Evolutionary conservation across 2,113 vertebrate genomes (phyloP).

Genomic region (Phalacrocorax pelagicus): DNA sequence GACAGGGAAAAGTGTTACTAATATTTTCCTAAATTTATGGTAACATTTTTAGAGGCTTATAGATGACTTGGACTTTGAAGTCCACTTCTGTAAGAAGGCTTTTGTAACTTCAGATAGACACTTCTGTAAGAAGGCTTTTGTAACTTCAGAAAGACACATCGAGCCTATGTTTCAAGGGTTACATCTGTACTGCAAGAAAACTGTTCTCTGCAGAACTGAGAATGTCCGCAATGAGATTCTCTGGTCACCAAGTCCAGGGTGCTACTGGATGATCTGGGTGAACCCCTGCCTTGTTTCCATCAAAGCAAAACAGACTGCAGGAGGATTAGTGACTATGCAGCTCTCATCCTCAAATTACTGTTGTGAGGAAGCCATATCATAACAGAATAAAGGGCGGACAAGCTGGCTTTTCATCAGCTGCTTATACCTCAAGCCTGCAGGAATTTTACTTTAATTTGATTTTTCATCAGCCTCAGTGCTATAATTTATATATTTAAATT

Average conservation of each 20-base stretch:
- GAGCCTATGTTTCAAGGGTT: not conserved
- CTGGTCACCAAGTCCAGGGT: not conserved
- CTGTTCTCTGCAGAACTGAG: not conserved
- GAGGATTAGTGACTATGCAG: not conserved
- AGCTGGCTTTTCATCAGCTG: not conserved
- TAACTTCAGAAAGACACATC: not conserved
- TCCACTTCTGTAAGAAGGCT: not conserved
- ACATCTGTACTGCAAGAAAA: not conserved
- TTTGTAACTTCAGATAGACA: not conserved
- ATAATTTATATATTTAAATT: not conserved
- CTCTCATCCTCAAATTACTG: not conserved
- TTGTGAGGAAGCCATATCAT: not conserved
- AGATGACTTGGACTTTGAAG: not conserved
- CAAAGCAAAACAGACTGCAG: not conserved
- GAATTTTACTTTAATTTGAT: not conserved
- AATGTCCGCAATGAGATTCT: not conserved
- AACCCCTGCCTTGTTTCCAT: not conserved
- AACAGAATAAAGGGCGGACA: not conserved
- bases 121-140: not conserved
- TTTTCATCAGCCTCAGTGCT: not conserved
- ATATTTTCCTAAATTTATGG: not conserved
- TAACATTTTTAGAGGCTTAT: not conserved
- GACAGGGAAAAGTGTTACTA: not conserved
- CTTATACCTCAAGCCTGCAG: not conserved
- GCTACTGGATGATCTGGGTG: not conserved